A percentile compares a stretch with the other conserved stretches of the same genome.
phyloP scores from a whole-genome alignment of 2,797 vertebrate genomes.

The Sparidentex hasta region DNA sequence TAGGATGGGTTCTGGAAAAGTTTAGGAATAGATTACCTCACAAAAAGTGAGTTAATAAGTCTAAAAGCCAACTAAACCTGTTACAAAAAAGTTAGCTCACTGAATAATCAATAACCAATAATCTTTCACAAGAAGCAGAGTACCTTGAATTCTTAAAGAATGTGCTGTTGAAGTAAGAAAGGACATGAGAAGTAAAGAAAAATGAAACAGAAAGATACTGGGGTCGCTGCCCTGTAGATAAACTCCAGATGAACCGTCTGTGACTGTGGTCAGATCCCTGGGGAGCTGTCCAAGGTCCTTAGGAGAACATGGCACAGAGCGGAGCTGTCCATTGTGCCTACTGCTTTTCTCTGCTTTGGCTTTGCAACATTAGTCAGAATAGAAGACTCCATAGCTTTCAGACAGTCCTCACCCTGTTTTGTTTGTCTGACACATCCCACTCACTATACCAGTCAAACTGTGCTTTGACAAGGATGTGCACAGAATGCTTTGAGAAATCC shows the following conservation, averaged over 20 bases:
- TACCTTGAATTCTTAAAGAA: not conserved
- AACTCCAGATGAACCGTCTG: not conserved
- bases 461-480: slow-evolving; percentile 63
- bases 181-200: slow-evolving; percentile 3
- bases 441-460: slow-evolving; percentile 58
- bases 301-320: slow-evolving; percentile 17
- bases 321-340: slow-evolving; percentile 56
- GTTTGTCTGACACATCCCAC: slow-evolving; percentile 73
- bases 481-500: slow-evolving; percentile 58
- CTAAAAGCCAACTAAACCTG: slow-evolving; percentile 13
- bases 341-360: slow-evolving; percentile 47
- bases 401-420: slow-evolving; percentile 61
- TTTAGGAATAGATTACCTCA: slow-evolving; percentile 26
- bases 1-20: not conserved
- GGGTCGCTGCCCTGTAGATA: not conserved
- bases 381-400: slow-evolving; percentile 63
- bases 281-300: slow-evolving; percentile 59
- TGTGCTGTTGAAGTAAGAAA: not conserved
- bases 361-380: slow-evolving; percentile 66
- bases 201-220: not conserved
- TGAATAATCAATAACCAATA: slow-evolving; percentile 4
- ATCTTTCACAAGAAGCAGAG: not conserved
- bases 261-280: slow-evolving; percentile 5
- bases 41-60: not conserved
- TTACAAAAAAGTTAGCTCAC: slow-evolving; percentile 18